A percentile compares a stretch with the other conserved stretches of the same genome.
These are phyloP conservation scores for Cirrhinus molitorella DNA, from an alignment of 2,797 vertebrate genomes.

Conservation along the genomic window DNA sequence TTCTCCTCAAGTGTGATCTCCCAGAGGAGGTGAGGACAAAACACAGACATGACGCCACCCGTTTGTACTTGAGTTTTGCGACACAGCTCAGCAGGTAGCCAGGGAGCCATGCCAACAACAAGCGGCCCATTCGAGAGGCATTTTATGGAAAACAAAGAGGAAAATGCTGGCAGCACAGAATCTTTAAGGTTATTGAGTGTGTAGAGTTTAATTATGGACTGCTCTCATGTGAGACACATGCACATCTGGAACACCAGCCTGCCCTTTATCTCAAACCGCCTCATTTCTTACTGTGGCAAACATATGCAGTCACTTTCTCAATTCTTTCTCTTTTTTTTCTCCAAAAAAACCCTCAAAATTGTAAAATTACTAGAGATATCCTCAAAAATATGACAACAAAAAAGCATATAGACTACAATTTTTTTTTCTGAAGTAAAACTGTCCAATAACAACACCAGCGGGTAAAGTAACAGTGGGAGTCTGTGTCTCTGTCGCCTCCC, in stretches of 20 bases:
- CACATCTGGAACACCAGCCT: constrained; percentile 63
- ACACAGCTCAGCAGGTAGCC: constrained; percentile 49
- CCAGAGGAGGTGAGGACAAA: constrained; percentile 50
- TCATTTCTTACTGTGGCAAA: constrained; percentile 31
- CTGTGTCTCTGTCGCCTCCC: no score
- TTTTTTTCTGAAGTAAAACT: no score
- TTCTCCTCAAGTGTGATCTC: constrained; percentile 49
- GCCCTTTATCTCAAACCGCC: constrained; percentile 27
- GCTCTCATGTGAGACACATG: constrained; percentile 55
- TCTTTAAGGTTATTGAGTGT: constrained; percentile 50
- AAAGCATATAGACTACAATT: no score
- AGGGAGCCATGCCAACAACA: constrained; percentile 39
- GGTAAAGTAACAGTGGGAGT: no score
- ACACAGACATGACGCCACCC: constrained; percentile 48
- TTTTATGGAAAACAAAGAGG: constrained; percentile 27
- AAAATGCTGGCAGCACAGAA: constrained; percentile 39
- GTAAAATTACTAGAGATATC: not conserved
- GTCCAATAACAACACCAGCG: no score
- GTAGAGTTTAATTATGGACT: constrained; percentile 57
- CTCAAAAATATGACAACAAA: no score
- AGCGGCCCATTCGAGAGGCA: constrained; percentile 39
- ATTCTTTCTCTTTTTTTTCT: not conserved
- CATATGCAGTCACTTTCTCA: constrained; percentile 5
- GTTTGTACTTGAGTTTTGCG: constrained; percentile 42
- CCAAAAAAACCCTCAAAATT: not conserved